These are phyloP conservation scores for Agonum fuliginosum DNA, from an alignment of 2,888 invertebrate species.

Conservation along the genomic window DNA sequence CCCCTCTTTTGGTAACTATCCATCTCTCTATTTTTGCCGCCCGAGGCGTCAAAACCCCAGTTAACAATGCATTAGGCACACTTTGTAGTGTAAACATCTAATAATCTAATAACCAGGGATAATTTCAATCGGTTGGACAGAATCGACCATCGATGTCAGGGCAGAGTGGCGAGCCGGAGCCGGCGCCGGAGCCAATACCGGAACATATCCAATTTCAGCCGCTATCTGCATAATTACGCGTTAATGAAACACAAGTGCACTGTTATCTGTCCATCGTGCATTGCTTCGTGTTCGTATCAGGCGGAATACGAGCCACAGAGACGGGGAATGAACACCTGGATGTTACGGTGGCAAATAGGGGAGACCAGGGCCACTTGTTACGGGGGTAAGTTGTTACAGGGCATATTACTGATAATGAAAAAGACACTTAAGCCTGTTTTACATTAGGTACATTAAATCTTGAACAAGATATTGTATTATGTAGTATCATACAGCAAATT, in stretches of 20 bases:
- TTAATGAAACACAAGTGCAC: conserved; percentile 40
- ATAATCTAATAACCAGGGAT: conserved; percentile 43
- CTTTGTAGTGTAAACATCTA: conserved; percentile 39
- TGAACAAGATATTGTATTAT: no score
- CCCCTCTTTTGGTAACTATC: no score
- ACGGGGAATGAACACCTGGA: no score
- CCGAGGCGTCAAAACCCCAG: neutral
- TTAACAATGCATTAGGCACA: conserved; percentile 21
- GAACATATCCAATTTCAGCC: conserved; percentile 40
- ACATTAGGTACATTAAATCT: no score
- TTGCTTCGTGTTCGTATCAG: neutral
- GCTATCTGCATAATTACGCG: conserved; percentile 47
- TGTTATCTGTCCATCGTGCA: conserved; percentile 19
- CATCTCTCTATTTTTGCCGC: neutral
- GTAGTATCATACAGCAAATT: no score
- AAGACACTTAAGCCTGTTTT: no score
- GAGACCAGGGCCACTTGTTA: no score
- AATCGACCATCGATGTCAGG: neutral
- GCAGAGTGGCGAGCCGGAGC: neutral
- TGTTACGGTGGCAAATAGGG: no score
- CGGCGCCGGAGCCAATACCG: neutral
- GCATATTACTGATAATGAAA: no score
- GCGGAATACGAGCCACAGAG: neutral
- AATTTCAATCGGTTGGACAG: conserved; percentile 30
- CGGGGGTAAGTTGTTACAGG: no score